Conservation (phyloP, 1,140 invertebrate species). For the Monomorium pharaonis region DNA sequence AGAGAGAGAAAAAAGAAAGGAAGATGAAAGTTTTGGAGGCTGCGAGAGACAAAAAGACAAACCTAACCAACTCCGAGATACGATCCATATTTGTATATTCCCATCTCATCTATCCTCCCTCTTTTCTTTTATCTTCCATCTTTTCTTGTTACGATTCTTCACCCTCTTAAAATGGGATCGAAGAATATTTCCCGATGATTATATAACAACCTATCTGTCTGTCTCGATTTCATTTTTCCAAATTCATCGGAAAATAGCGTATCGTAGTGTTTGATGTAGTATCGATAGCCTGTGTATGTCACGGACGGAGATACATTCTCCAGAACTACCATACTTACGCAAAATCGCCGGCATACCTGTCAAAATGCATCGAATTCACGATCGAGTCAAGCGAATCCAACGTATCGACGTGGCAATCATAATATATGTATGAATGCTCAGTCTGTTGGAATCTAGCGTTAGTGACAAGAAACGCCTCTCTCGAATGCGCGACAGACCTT, state of each 20-base stretch:
- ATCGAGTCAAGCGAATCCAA: conserved; percentile 70
- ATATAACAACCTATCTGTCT: background rate
- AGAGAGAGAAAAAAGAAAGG: background rate
- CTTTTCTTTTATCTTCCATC: conserved; percentile 16
- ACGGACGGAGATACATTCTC: background rate
- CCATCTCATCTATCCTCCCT: conserved; percentile 43
- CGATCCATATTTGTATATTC: conserved; percentile 82
- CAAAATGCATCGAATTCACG: conserved; percentile 75
- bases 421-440: conserved; percentile 81
- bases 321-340: conserved; percentile 23
- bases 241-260: background rate
- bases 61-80: conserved; percentile 74
- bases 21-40: background rate
- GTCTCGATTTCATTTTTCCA: background rate
- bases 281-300: background rate
- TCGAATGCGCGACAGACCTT: conserved; percentile 63
- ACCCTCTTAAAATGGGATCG: conserved; percentile 11
- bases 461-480: conserved; percentile 76
- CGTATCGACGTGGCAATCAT: conserved; percentile 80
- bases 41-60: conserved; percentile 80
- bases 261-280: background rate
- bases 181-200: background rate
- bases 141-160: conserved; percentile 3
- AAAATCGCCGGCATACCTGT: conserved; percentile 60
- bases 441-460: conserved; percentile 78